phyloP scores from a whole-genome alignment of 2,797 vertebrate genomes.

The Linurgus olivaceus region DNA sequence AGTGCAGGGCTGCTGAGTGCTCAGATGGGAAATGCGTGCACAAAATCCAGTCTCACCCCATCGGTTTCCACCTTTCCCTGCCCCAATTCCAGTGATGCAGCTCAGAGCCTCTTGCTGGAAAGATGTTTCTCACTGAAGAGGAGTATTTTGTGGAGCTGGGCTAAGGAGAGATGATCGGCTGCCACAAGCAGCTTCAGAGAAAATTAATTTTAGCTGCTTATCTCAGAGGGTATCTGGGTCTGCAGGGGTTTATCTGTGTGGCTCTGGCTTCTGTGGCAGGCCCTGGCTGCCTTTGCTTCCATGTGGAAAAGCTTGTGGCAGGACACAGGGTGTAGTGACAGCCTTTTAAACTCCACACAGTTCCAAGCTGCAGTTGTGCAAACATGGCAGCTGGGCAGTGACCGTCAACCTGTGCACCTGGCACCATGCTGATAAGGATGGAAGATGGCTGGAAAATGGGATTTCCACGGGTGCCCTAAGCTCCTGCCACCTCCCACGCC shows the following conservation, averaged over 20 bases:
- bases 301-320: background rate
- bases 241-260: background rate
- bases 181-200: background rate
- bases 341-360: background rate
- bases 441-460: background rate
- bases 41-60: background rate
- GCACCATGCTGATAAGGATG: rapidly evolving
- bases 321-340: rapidly evolving
- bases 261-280: background rate
- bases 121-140: background rate
- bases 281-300: background rate
- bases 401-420: background rate
- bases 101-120: background rate
- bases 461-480: background rate
- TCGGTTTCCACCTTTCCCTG: background rate
- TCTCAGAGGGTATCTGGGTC: background rate
- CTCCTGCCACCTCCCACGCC: background rate
- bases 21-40: background rate
- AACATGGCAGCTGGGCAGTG: background rate
- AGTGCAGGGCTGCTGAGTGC: background rate
- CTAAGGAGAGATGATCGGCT: background rate
- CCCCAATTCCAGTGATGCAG: background rate
- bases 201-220: conserved; percentile 12
- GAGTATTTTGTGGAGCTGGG: background rate
- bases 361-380: background rate